These are phyloP conservation scores for Sigmodon hispidus DNA, from an alignment of 2,113 vertebrate genomes.

Conservation along the genomic window DNA sequence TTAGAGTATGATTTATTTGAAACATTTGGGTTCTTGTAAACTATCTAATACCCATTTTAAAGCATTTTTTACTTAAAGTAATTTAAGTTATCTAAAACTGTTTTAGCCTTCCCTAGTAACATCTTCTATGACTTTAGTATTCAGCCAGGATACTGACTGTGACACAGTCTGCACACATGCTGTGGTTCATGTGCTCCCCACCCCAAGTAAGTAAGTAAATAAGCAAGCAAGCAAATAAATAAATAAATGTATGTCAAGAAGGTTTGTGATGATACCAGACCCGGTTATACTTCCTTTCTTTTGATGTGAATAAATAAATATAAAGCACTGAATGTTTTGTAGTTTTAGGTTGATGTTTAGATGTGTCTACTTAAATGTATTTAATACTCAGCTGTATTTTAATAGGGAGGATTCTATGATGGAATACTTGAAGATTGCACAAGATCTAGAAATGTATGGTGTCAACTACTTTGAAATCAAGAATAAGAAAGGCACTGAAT, in stretches of 20 bases:
- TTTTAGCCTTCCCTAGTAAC: constrained; percentile 6
- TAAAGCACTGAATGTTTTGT: constrained; percentile 52
- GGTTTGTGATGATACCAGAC: neutral
- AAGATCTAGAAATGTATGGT: constrained; percentile 99
- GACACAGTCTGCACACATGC: neutral
- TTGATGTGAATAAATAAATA: neutral
- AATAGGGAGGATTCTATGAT: constrained; percentile 98
- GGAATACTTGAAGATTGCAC: constrained; percentile 98
- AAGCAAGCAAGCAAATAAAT: neutral
- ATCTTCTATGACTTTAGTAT: neutral
- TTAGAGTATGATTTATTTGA: neutral
- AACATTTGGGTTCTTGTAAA: constrained; percentile 33
- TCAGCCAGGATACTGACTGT: neutral
- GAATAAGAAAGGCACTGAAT: constrained; percentile 98
- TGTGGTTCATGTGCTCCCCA: neutral
- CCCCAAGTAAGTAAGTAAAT: no score
- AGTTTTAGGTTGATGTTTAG: constrained; percentile 44
- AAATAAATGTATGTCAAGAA: neutral
- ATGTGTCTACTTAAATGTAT: constrained; percentile 35
- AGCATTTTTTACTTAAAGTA: neutral
- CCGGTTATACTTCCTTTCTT: neutral
- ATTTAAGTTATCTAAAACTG: constrained; percentile 9
- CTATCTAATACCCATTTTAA: constrained; percentile 17
- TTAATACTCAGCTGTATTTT: constrained; percentile 72
- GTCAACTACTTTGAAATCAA: constrained; percentile 99